phyloP scores from a whole-genome alignment of 1,140 invertebrate species.

The Ceratosolen fusciceps region DNA sequence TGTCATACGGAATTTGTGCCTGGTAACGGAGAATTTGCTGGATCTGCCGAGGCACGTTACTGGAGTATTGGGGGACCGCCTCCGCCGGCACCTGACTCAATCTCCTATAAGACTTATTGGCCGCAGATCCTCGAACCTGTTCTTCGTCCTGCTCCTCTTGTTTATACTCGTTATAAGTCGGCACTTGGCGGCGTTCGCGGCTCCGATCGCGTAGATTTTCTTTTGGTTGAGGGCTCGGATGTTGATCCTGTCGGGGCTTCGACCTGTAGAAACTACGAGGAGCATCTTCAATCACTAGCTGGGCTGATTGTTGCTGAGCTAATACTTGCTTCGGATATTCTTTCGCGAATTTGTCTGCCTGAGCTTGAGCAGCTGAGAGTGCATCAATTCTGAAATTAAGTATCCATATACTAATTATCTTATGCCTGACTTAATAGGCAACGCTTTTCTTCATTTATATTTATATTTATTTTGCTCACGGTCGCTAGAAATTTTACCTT shows the following conservation, averaged over 20 bases:
- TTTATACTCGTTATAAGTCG: background rate
- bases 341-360: slow-evolving; percentile 54
- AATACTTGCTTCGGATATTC: slow-evolving; percentile 58
- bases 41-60: slow-evolving; percentile 61
- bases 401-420: too few species aligned
- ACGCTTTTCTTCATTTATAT: too few species aligned
- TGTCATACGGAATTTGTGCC: slow-evolving; percentile 65
- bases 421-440: too few species aligned
- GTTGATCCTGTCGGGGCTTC: slow-evolving; percentile 44
- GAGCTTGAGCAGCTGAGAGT: slow-evolving; percentile 52
- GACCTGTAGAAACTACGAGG: slow-evolving; percentile 51
- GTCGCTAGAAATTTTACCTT: too few species aligned
- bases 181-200: slow-evolving; percentile 1
- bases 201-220: background rate
- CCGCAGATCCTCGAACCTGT: background rate
- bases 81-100: slow-evolving; percentile 57
- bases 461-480: too few species aligned
- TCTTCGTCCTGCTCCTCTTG: background rate
- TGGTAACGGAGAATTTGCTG: slow-evolving; percentile 64
- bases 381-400: slow-evolving; percentile 60
- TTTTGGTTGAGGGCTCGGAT: background rate
- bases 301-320: slow-evolving; percentile 38
- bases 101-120: slow-evolving; percentile 51
- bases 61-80: slow-evolving; percentile 62
- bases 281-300: slow-evolving; percentile 42